These are phyloP conservation scores for Alligator sinensis DNA, from an alignment of 2,113 vertebrate genomes.

Conservation along the genomic window DNA sequence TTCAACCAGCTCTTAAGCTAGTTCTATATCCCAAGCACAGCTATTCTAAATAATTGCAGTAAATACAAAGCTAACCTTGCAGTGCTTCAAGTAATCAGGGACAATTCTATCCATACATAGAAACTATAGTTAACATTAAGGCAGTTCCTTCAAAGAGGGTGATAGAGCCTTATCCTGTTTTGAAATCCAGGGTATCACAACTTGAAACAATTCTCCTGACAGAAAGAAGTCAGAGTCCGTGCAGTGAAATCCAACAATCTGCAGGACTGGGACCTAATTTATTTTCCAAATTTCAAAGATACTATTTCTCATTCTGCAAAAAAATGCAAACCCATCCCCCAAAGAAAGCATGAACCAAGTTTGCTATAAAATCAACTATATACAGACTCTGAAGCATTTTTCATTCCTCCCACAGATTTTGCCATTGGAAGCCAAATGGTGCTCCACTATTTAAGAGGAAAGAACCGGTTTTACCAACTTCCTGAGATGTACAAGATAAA, in stretches of 20 bases:
- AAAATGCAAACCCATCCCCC: not conserved
- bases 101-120: not conserved
- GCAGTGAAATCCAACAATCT: not conserved
- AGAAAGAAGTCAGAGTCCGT: not conserved
- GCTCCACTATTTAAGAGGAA: not conserved
- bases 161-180: not conserved
- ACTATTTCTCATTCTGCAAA: not conserved
- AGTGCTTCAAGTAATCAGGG: not conserved
- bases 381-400: not conserved
- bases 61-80: not conserved
- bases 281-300: not conserved
- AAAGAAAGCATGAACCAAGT: not conserved
- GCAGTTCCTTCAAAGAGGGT: no score
- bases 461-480: not conserved
- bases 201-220: not conserved
- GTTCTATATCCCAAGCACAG: not conserved
- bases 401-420: not conserved
- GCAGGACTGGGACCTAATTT: not conserved
- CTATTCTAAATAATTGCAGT: not conserved
- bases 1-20: not conserved
- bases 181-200: not conserved
- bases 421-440: not conserved
- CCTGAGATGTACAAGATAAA: not conserved
- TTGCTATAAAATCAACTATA: not conserved
- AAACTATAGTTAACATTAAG: not conserved